Base-by-base conservation (phyloP, 2,113 vertebrate species). In the Muntiacus muntjak region DNA sequence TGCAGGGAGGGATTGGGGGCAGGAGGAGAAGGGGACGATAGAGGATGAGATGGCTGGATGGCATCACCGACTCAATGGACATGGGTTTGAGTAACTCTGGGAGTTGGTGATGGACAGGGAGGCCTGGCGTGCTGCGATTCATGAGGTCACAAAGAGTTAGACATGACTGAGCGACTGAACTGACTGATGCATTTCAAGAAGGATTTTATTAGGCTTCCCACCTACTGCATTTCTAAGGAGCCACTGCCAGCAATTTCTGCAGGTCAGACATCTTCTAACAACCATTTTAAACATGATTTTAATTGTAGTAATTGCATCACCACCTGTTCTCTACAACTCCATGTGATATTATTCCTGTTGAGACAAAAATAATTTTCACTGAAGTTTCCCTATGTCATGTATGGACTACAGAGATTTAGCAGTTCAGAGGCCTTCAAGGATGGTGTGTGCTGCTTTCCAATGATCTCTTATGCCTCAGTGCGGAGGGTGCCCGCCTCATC, bases 221-320 rank as follows among this genome's bases (percentile, higher is more conserved):
- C 82, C 87, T 86, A 89, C 40, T 76, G 93, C 15, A 84, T 87
- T 90, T 91, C 83, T 81, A 82, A 96, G 74, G 76, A 85, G 15
- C 54, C 57, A 64, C 36, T 94, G 74, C 93, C 82, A 91, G 96
- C 87, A 92, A 88, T 43, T 50, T 40, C 62, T 90, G 82, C 30
- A 81, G 62, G 84, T 95, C 87, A 94, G 50, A 87, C 95, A 76
- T 90, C 79, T 12, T 74, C 71, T 92, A 89, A 92, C 95, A 87
- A 94, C 28, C 87, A 74, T 89, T 83, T 92, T 92, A 95, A 93
- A 52, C 28, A 47, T 50, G 45, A 64, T 62, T 87, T 92, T 89
- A 71, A 89, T 57, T 95, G 40, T 60, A 36, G 62, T 54, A 36
- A 96, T 87, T 81, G 52, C 45, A 88, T 84, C 47, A 87, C n/a